Conservation (phyloP, 2,113 vertebrate species). For the Zeus faber region DNA sequence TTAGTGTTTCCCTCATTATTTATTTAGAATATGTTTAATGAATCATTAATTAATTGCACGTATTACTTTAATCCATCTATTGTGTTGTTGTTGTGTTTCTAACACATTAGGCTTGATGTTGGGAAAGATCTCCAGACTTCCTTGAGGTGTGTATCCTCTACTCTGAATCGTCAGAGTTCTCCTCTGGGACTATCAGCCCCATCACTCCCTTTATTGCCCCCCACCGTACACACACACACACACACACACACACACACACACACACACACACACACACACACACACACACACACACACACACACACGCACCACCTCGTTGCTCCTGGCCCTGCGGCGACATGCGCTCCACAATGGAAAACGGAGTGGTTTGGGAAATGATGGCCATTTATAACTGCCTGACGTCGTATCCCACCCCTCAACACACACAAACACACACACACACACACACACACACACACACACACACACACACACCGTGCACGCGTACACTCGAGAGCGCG, state of each 20-base stretch:
- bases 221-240: slow-evolving; percentile 56
- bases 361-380: slow-evolving; percentile 77
- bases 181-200: slow-evolving; percentile 55
- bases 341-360: slow-evolving; percentile 71
- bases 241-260: slow-evolving; percentile 40
- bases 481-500: slow-evolving; percentile 39
- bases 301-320: slow-evolving; percentile 57
- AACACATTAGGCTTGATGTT: slow-evolving; percentile 26
- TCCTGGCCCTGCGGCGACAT: slow-evolving; percentile 58
- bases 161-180: slow-evolving; percentile 36
- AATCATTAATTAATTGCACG: too few species aligned
- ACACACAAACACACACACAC: slow-evolving; percentile 33
- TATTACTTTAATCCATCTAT: too few species aligned
- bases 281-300: slow-evolving; percentile 17
- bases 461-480: background rate
- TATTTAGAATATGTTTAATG: too few species aligned
- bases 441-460: slow-evolving; percentile 9
- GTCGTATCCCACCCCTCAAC: slow-evolving; percentile 58
- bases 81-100: too few species aligned
- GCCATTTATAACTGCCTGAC: slow-evolving; percentile 80
- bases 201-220: slow-evolving; percentile 60
- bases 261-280: slow-evolving; percentile 12
- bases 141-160: slow-evolving; percentile 24
- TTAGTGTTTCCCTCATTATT: too few species aligned
- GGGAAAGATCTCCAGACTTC: slow-evolving; percentile 20